Base-by-base conservation (phyloP, 2,113 vertebrate genomes). In the Lanius ludovicianus region DNA sequence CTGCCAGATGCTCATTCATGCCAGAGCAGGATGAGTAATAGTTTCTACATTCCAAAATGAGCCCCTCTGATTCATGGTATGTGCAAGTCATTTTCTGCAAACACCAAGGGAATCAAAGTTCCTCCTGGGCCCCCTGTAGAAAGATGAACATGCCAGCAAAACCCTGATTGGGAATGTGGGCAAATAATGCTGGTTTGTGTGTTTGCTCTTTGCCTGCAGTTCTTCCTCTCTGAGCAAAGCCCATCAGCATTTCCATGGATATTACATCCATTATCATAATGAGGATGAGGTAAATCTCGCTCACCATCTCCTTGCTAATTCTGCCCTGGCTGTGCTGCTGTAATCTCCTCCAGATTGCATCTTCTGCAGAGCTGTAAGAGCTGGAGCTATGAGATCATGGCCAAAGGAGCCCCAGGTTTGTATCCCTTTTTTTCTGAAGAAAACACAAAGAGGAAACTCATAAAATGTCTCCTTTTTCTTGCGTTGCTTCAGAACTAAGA, bases 11-110 rank as follows among this genome's bases (percentile, higher is more conserved):
- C 96, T 96, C 92, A 53, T 84, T 97, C 93, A 90, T 82, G 93
- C 95, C 96, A 95, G 95, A 94, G 93, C 86, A 90, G 76, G 80
- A 94, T 96, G 96, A 97, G 89, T 93, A 95, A 96, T 96, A 56
- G 92, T 94, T 92, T 89, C 93, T 94, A 87, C 92, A 60, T 82
- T 93, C 92, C 25, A 3, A 96, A 96, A 94, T 62, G 95, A 96
- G 90, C 90, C 71, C 88, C 90, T 92, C 95, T 93, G 93, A 94
- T 96, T 93, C 90, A 92, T 68, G 88, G 60, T 42, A 75, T 50
- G 69, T 56, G 73, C 93, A 65, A 78, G 62, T 69, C 87, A 80
- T 96, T 94, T 93, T 87, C 95, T 94, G 91, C 96, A 53, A 85
- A 56, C 24, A 8, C 76, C 18, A 0, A 89, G 76, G 73, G 90